phyloP scores from a whole-genome alignment of 1,140 invertebrate genomes.

The Tetramorium alpestre region DNA sequence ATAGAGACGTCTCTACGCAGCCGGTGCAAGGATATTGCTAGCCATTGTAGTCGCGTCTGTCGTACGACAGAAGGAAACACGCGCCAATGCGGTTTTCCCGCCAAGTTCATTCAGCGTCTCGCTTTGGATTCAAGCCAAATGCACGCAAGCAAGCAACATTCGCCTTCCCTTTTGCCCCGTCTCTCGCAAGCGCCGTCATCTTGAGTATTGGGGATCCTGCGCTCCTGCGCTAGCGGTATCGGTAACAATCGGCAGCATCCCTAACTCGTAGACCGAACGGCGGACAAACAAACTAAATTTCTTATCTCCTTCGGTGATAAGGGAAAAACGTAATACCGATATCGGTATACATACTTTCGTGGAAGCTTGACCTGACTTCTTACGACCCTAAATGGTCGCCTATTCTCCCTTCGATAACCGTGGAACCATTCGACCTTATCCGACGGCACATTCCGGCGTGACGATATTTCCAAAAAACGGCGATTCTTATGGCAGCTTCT shows the following conservation, averaged over 20 bases:
- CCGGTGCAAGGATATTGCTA: conserved; percentile 64
- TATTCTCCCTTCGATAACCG: conserved; percentile 45
- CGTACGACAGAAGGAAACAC: conserved; percentile 72
- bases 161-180: conserved; percentile 19
- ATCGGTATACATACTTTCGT: conserved; percentile 20
- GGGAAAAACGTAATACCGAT: conserved; percentile 35
- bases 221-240: conserved; percentile 56
- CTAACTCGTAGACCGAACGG: conserved; percentile 46
- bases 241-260: conserved; percentile 21
- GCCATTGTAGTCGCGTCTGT: conserved; percentile 62
- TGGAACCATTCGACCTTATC: conserved; percentile 53
- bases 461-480: conserved; percentile 36
- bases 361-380: conserved; percentile 24
- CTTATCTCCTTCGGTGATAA: conserved; percentile 41
- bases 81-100: conserved; percentile 79
- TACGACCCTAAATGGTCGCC: conserved; percentile 6
- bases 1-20: conserved; percentile 43
- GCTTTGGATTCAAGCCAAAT: conserved; percentile 83
- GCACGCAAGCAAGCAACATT: conserved; percentile 66
- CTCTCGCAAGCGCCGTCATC: conserved; percentile 48
- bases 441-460: conserved; percentile 23
- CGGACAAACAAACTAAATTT: conserved; percentile 50
- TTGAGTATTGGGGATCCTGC: conserved; percentile 53
- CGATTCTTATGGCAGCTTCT: conserved; percentile 56
- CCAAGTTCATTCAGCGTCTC: conserved; percentile 84